phyloP scores from a whole-genome alignment of 2,797 vertebrate genomes.

The Megalops cyprinoides region DNA sequence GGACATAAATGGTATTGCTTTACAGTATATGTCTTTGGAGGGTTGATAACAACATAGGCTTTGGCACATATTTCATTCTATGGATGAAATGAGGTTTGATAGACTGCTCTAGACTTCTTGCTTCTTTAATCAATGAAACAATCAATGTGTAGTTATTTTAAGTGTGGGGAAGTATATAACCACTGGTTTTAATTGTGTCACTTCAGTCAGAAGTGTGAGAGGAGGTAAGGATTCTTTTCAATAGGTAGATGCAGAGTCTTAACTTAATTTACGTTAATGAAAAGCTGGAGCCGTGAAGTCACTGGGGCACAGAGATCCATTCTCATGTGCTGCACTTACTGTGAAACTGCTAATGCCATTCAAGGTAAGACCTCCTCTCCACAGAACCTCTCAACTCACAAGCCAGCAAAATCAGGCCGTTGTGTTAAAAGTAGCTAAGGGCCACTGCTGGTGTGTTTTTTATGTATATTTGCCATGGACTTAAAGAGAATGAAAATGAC shows the following conservation, averaged over 20 bases:
- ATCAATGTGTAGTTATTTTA: too few relatives aligned
- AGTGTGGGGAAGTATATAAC: too few relatives aligned
- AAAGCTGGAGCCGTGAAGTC: background rate
- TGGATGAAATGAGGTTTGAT: too few relatives aligned
- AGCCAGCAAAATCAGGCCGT: background rate
- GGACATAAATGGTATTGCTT: too few relatives aligned
- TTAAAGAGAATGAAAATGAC: slow-evolving; percentile 23
- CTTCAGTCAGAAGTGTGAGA: background rate
- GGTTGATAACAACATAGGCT: too few relatives aligned
- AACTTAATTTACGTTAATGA: slow-evolving; percentile 13
- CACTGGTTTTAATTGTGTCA: too few relatives aligned
- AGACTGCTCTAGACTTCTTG: too few relatives aligned
- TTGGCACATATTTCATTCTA: too few relatives aligned
- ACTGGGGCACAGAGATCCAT: background rate
- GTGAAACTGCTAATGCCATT: background rate
- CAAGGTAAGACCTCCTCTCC: background rate
- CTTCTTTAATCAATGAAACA: too few relatives aligned
- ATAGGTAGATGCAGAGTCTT: too few relatives aligned
- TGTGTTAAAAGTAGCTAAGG: background rate
- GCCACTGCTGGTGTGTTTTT: slow-evolving; percentile 34
- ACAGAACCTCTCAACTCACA: background rate
- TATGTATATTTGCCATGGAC: slow-evolving; percentile 36
- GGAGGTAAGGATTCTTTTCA: too few relatives aligned
- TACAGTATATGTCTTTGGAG: too few relatives aligned
- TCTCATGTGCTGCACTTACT: background rate